phyloP scores from a whole-genome alignment of 2,113 vertebrate genomes.

The Kryptolebias marmoratus region DNA sequence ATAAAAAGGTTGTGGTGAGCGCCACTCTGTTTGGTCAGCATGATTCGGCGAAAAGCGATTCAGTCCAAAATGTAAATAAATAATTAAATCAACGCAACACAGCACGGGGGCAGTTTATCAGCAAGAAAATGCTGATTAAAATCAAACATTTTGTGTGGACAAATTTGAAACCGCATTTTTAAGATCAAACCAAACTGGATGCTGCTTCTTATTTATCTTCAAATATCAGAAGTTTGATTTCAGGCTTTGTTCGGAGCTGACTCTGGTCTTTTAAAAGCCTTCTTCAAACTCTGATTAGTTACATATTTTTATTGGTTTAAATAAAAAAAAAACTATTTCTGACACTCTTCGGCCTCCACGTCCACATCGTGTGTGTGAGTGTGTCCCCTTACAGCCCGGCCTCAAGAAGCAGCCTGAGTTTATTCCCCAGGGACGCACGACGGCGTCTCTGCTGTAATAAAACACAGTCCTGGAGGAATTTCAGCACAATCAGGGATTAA shows the following conservation, averaged over 20 bases:
- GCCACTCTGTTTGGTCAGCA: too few relatives aligned
- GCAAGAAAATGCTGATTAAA: too few relatives aligned
- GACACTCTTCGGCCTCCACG: constrained; percentile 36
- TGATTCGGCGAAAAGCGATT: too few relatives aligned
- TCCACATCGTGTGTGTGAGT: constrained; percentile 24
- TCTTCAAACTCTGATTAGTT: neutral
- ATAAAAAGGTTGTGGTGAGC: too few relatives aligned
- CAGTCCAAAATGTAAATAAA: too few relatives aligned
- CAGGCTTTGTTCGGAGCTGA: neutral
- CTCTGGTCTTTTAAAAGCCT: neutral
- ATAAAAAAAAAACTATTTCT: constrained; percentile 13
- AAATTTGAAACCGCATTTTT: too few relatives aligned
- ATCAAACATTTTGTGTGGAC: too few relatives aligned
- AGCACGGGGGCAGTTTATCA: too few relatives aligned
- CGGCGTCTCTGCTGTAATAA: constrained; percentile 64
- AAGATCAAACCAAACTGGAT: too few relatives aligned
- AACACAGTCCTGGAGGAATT: constrained; percentile 75
- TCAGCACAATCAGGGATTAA: constrained; percentile 68
- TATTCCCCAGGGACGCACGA: constrained; percentile 71
- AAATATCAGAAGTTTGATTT: too few relatives aligned
- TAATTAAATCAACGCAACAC: too few relatives aligned
- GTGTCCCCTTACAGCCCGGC: neutral
- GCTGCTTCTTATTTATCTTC: too few relatives aligned
- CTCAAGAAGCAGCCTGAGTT: constrained; percentile 42
- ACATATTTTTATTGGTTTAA: neutral